Evolutionary conservation across 2,888 invertebrate species (phyloP).

Genomic region (Drosophila demipolita): DNA sequence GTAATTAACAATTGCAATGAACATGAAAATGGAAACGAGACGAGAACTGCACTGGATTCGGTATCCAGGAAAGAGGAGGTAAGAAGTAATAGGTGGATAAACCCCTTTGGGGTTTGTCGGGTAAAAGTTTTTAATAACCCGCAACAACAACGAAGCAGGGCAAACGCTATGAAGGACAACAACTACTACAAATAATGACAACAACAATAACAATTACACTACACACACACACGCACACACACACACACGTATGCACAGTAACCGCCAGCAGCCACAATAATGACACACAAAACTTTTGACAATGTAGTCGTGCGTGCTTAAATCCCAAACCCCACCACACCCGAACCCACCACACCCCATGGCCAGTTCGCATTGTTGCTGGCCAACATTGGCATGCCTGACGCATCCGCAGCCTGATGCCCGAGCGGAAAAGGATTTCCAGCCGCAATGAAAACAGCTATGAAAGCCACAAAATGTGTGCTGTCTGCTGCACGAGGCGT

Average conservation of each 20-base stretch:
- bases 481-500: constrained; percentile 16
- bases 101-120: constrained; percentile 10
- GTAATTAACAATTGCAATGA: constrained; percentile 79
- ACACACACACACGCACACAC: constrained; percentile 21
- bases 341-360: not conserved
- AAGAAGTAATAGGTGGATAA: not conserved
- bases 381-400: constrained; percentile 27
- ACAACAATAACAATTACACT: constrained; percentile 22
- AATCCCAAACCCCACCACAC: not conserved
- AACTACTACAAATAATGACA: constrained; percentile 11
- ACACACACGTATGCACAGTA: constrained; percentile 34
- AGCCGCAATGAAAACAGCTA: constrained; percentile 78
- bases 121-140: constrained; percentile 78
- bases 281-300: constrained; percentile 78
- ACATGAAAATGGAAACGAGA: constrained; percentile 65
- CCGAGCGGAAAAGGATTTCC: constrained; percentile 75
- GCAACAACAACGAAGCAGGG: constrained; percentile 63
- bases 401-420: constrained; percentile 37
- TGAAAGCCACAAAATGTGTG: constrained; percentile 74
- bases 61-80: not conserved
- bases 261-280: constrained; percentile 74
- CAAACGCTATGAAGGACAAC: constrained; percentile 33
- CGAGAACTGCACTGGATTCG: constrained; percentile 48
- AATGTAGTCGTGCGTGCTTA: constrained; percentile 72
- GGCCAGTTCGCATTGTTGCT: not conserved